Evolutionary conservation across 2,113 vertebrate genomes (phyloP).

Genomic region (Nymphicus hollandicus): DNA sequence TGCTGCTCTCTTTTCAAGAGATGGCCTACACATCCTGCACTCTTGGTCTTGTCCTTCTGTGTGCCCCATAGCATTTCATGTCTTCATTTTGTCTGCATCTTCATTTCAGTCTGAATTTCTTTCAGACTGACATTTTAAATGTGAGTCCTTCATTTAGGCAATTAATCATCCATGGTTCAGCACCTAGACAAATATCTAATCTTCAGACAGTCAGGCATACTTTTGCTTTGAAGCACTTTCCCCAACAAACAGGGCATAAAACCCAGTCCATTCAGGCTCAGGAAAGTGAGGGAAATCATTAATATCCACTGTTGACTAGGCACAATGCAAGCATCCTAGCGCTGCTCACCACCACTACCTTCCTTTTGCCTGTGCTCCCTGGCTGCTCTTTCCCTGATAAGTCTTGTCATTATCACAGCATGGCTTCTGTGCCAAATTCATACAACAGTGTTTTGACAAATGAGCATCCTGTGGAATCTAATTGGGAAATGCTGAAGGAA

Average conservation of each 20-base stretch:
- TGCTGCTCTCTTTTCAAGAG: not conserved
- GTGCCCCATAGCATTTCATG: not conserved
- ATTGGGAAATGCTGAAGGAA: not conserved
- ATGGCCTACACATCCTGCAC: not conserved
- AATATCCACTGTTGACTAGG: not conserved
- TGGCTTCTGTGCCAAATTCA: not conserved
- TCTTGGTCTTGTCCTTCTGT: not conserved
- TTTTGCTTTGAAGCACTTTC: not conserved
- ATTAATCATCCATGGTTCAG: not conserved
- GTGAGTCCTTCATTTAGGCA: not conserved
- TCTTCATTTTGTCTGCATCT: not conserved
- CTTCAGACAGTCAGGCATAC: not conserved
- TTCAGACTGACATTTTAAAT: not conserved
- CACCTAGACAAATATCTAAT: not conserved
- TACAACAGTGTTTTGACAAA: not conserved
- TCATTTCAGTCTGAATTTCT: not conserved
- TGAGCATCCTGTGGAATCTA: slow-evolving; percentile 14
- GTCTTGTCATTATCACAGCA: not conserved
- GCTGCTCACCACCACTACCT: not conserved
- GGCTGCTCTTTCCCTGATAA: not conserved
- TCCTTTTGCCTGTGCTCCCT: not conserved
- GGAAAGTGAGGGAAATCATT: slow-evolving; percentile 19
- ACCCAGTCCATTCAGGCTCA: not conserved
- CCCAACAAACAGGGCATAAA: not conserved
- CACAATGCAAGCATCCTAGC: not conserved